Conservation (phyloP, 2,113 vertebrate species). For the Panthera leo region DNA sequence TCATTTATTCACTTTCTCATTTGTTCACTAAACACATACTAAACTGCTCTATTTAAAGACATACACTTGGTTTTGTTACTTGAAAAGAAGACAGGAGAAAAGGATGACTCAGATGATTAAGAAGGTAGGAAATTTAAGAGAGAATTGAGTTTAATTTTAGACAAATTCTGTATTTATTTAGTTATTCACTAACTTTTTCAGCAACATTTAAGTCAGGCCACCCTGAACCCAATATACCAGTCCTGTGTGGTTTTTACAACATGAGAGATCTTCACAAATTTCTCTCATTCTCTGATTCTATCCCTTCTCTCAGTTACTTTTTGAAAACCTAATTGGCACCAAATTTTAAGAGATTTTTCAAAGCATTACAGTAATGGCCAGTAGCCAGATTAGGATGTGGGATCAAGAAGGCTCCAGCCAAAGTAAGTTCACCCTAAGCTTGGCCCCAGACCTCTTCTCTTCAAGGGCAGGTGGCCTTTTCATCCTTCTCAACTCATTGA, state of each 20-base stretch:
- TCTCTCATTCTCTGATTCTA: not conserved
- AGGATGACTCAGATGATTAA: not conserved
- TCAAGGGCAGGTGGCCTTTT: not conserved
- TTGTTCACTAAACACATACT: not conserved
- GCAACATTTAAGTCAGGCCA: not conserved
- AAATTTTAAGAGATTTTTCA: slow-evolving; percentile 20
- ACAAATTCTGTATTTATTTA: not conserved
- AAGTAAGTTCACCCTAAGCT: not conserved
- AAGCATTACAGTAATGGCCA: not conserved
- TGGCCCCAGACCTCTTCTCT: not conserved
- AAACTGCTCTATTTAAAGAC: not conserved
- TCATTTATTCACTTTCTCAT: not conserved
- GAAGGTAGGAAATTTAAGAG: not conserved
- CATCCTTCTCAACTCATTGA: not conserved
- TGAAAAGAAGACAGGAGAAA: not conserved
- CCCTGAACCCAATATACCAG: not conserved
- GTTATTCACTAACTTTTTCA: not conserved
- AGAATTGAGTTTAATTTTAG: slow-evolving; percentile 13
- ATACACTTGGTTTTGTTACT: not conserved
- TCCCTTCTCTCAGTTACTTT: slow-evolving; percentile 27
- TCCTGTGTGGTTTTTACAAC: not conserved
- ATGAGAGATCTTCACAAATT: not conserved
- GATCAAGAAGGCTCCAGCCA: not conserved
- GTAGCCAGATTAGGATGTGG: not conserved
- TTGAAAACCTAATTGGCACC: not conserved